Conservation (phyloP, 2,888 invertebrate species). For the Abscondita cerata region DNA sequence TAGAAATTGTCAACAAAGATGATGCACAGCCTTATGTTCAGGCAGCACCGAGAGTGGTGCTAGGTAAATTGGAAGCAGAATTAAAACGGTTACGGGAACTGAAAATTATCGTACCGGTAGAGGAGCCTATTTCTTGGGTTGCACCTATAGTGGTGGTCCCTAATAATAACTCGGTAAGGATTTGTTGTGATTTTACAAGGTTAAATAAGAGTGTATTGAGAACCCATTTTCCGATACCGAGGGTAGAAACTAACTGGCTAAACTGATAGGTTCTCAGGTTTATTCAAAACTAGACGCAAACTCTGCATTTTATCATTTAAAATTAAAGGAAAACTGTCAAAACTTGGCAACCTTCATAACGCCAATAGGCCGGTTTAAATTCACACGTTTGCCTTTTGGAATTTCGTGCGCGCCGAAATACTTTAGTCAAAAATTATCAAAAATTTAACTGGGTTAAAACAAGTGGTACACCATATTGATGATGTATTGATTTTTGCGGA, state of each 20-base stretch:
- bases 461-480: conserved; percentile 1
- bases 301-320: no score
- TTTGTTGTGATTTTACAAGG: neutral
- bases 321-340: no score
- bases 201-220: no score
- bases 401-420: conserved; percentile 5
- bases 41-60: no score
- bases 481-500: neutral
- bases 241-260: neutral
- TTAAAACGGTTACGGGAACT: no score
- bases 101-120: no score
- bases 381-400: neutral
- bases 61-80: neutral
- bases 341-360: no score
- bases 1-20: no score
- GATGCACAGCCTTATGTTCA: no score
- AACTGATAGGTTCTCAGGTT: neutral
- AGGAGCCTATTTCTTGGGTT: neutral
- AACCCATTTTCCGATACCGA: neutral
- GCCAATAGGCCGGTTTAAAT: no score
- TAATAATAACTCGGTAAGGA: neutral
- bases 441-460: conserved; percentile 5
- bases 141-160: conserved; percentile 4
- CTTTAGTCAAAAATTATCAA: conserved; percentile 4
- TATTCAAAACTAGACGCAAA: no score